These are phyloP conservation scores for Perdita meconis DNA, from an alignment of 2,888 invertebrate genomes.

Conservation along the genomic window DNA sequence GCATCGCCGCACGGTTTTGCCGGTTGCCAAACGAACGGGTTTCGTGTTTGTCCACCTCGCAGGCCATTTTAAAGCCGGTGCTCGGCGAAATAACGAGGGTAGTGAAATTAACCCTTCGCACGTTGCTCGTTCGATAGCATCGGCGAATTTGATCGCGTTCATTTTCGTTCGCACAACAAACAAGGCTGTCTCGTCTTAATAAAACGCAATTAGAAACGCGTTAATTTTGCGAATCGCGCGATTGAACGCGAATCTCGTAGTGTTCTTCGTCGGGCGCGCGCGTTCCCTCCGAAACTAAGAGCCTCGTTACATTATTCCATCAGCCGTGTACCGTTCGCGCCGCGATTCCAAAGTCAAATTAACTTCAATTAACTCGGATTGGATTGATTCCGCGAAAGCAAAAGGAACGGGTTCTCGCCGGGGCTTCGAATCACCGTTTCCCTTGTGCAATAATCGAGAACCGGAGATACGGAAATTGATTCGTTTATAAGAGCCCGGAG, in stretches of 20 bases:
- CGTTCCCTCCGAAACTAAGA: no score
- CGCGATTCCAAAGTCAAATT: not conserved
- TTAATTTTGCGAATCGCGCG: no score
- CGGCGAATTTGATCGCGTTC: not conserved
- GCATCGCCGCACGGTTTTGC: conserved; percentile 20
- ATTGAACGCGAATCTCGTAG: no score
- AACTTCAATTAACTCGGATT: not conserved
- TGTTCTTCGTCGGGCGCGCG: no score
- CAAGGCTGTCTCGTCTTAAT: no score
- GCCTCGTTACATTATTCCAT: no score
- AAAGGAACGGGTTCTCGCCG: not conserved
- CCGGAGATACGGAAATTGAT: conserved; percentile 36
- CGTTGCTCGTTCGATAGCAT: conserved; percentile 16
- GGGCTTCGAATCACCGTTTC: not conserved
- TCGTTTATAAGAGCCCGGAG: conserved; percentile 28
- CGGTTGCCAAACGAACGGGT: conserved; percentile 40
- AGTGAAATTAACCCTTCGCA: conserved; percentile 30
- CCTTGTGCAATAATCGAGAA: conserved; percentile 17
- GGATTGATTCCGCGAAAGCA: not conserved
- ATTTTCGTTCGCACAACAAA: not conserved
- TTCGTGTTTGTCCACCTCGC: conserved; percentile 39
- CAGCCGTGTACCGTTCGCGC: not conserved
- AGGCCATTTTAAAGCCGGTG: conserved; percentile 45
- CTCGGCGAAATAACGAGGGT: conserved; percentile 20
- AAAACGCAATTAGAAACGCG: no score